A percentile compares a stretch with the other conserved stretches of the same genome.
These are phyloP conservation scores for Regulus satrapa DNA, from an alignment of 2,113 vertebrate species.

Conservation along the genomic window DNA sequence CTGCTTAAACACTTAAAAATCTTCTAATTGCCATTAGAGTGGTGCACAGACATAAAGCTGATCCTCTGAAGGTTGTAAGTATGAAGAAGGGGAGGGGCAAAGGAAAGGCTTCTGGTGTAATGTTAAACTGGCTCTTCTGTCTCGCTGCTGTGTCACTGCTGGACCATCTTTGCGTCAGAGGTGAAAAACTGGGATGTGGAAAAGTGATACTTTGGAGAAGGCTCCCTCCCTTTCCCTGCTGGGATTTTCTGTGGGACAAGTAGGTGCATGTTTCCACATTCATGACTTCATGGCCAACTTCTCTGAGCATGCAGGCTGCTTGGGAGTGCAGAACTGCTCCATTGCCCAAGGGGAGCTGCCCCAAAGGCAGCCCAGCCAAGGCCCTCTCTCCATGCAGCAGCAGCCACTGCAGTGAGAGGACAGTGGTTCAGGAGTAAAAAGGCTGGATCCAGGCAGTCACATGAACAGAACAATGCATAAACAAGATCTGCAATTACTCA, in stretches of 20 bases:
- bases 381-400: not conserved
- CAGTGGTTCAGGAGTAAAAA: not conserved
- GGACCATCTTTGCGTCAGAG: not conserved
- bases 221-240: not conserved
- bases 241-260: not conserved
- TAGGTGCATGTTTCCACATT: not conserved
- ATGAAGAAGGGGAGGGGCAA: not conserved
- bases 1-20: not conserved
- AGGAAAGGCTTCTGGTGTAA: not conserved
- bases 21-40: not conserved
- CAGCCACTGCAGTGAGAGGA: accelerated
- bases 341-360: not conserved
- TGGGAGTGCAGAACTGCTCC: not conserved
- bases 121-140: not conserved
- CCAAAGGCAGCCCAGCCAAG: not conserved
- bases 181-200: not conserved
- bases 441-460: not conserved
- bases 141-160: not conserved
- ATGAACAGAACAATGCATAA: not conserved
- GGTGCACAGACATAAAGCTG: not conserved
- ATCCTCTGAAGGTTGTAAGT: not conserved
- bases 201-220: not conserved
- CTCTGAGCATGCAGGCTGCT: accelerated
- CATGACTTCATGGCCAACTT: not conserved
- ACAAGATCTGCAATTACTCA: not conserved